Evolutionary conservation across 2,797 vertebrate genomes (phyloP).

Genomic region (Pyrocephalus nanus): DNA sequence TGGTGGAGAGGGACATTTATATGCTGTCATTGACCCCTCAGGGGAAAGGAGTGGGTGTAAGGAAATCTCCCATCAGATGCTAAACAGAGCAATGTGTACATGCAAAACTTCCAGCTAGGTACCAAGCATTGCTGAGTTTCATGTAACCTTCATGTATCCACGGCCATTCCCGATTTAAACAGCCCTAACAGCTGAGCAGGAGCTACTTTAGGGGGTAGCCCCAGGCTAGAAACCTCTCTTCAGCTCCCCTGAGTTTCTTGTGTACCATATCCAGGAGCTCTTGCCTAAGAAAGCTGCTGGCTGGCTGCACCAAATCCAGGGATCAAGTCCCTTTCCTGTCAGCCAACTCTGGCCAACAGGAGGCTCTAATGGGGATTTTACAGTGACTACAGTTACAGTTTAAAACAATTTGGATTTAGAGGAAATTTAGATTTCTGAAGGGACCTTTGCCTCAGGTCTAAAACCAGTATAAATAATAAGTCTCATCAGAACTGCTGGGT

Average conservation of each 20-base stretch:
- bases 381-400: neutral
- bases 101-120: neutral
- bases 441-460: neutral
- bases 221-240: neutral
- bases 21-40: neutral
- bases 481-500: neutral
- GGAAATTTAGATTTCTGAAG: neutral
- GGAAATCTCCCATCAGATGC: neutral
- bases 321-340: neutral
- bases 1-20: neutral
- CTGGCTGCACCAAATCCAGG: neutral
- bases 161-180: neutral
- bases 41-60: neutral
- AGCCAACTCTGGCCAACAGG: neutral
- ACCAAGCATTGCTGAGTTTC: neutral
- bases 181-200: neutral
- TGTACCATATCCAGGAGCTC: neutral
- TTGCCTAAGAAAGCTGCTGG: neutral
- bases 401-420: neutral
- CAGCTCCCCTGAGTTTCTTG: fast-evolving
- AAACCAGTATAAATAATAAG: neutral
- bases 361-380: neutral
- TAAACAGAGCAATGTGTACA: neutral
- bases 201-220: neutral
- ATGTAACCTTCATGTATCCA: neutral